phyloP scores from a whole-genome alignment of 2,888 invertebrate genomes.

The Orthosia gothica region DNA sequence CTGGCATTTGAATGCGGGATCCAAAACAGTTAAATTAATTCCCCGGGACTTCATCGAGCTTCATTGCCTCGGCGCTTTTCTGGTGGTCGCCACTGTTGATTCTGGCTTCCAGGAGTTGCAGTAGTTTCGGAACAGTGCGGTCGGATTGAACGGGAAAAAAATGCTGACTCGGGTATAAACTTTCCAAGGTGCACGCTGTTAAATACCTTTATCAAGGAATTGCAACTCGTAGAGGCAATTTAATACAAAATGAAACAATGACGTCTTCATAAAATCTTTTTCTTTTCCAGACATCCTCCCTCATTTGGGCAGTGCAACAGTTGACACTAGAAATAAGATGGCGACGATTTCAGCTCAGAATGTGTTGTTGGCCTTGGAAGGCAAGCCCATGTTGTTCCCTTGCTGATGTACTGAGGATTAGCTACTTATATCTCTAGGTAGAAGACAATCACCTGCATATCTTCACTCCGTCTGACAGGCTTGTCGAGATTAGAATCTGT shows the following conservation, averaged over 20 bases:
- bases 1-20: no score
- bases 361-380: slow-evolving; percentile 93
- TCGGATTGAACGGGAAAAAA: no score
- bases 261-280: not conserved
- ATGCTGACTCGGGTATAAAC: no score
- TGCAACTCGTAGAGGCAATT: not conserved
- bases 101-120: no score
- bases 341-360: slow-evolving; percentile 94
- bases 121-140: no score
- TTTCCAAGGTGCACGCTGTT: no score
- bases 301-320: slow-evolving; percentile 96
- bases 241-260: not conserved
- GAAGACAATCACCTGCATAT: not conserved
- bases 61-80: no score
- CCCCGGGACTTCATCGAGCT: no score
- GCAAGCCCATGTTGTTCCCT: slow-evolving; percentile 89
- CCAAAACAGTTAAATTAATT: no score
- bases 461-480: not conserved
- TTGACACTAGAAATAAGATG: slow-evolving; percentile 95
- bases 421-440: not conserved
- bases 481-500: slow-evolving; percentile 18
- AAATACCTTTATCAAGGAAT: no score
- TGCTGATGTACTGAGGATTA: slow-evolving; percentile 46
- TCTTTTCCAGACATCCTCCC: slow-evolving; percentile 94
- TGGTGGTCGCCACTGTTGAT: no score